Base-by-base conservation (phyloP, 2,797 vertebrate species). In the Sciurus vulgaris region DNA sequence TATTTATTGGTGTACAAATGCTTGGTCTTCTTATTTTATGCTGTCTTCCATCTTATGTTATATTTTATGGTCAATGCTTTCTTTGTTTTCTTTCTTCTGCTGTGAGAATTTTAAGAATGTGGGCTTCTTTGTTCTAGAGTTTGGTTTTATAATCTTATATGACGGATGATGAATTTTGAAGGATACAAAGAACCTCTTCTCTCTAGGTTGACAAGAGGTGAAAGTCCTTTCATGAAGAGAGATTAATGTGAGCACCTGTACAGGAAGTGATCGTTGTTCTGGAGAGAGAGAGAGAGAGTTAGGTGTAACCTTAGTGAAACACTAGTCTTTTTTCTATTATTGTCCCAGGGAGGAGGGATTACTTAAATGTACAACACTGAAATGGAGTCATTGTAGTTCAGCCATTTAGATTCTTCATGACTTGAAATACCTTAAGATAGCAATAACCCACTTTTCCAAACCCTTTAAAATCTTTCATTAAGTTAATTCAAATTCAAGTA, bases 151-250 rank as follows among this genome's bases (percentile, higher is more conserved):
- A 92, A 91, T 65, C 14, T 94, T 65, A 83, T 35, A 56, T 96
- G 81, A 93, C 47, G 78, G 63, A 56, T 78, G 63, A 82, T 93
- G 70, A 89, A 90, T 94, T 94, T 69, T 95, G 93, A 94, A 95
- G 47, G 79, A 74, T 78, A 59, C 70, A 83, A 94, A 86, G 91
- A 86, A 82, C 63, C 49, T 91, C 61, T 94, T 8, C 28, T 88
- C 33, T 92, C 59, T 87, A 95, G 69, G 83, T 35, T 96, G 91
- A 95, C 84, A 93, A 82, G 56, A 81, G 81, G 76, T 87, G 63
- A 92, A 94, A 93, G 54, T 86, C 54, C 41, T 77, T 92, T 38
- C 35, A 49, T 59, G 49, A 92, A 86, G 47, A 93, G 81, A 95
- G 74, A 86, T 92, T 92, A 95, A 89, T 78, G 70, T 85, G 51